These are phyloP conservation scores for Noctilio leporinus DNA, from an alignment of 2,113 vertebrate genomes.

Conservation along the genomic window DNA sequence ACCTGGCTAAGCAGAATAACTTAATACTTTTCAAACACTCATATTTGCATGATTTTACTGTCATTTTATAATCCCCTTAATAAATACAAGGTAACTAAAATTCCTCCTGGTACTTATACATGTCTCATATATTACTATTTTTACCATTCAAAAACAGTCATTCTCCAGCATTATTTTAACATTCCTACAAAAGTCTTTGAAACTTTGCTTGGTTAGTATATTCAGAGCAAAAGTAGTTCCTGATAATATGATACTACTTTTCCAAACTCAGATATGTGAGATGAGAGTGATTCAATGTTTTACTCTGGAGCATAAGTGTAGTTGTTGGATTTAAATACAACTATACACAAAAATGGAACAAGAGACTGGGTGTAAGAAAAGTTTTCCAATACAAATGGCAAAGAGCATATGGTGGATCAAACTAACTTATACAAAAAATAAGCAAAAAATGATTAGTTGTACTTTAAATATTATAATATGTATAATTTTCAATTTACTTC, in stretches of 20 bases:
- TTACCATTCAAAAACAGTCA: neutral
- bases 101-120: neutral
- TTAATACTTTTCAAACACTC: neutral
- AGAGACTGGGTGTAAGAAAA: neutral
- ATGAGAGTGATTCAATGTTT: neutral
- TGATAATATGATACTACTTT: neutral
- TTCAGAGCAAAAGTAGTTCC: neutral
- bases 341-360: neutral
- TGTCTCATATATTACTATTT: neutral
- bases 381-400: neutral
- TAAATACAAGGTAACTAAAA: neutral
- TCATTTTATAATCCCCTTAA: neutral
- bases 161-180: neutral
- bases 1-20: neutral
- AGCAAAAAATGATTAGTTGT: neutral
- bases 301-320: neutral
- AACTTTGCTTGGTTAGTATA: neutral
- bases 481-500: neutral
- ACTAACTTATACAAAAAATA: neutral
- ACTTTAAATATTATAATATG: neutral
- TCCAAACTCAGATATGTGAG: neutral
- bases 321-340: neutral
- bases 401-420: neutral
- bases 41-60: neutral
- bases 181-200: neutral